phyloP scores from a whole-genome alignment of 2,113 vertebrate genomes.

The Anhinga anhinga region DNA sequence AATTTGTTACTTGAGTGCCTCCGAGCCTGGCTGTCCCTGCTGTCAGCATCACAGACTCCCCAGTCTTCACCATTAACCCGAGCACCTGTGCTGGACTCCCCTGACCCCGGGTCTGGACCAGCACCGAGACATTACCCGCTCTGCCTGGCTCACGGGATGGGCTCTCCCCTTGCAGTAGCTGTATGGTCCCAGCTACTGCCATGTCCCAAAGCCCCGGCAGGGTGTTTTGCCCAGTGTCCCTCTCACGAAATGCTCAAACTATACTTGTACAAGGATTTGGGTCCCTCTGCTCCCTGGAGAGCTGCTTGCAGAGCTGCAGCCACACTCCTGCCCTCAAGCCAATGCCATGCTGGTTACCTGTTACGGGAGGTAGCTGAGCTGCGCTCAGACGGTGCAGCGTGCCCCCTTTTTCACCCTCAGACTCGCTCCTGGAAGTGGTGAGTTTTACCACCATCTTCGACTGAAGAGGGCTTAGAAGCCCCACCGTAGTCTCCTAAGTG shows the following conservation, averaged over 20 bases:
- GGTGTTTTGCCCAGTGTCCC: not conserved
- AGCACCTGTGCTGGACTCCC: not conserved
- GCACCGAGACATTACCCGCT: accelerated
- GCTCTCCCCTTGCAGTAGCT: not conserved
- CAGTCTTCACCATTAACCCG: not conserved
- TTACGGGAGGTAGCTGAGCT: not conserved
- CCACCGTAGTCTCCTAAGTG: accelerated
- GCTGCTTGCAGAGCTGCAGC: not conserved
- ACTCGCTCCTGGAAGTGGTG: not conserved
- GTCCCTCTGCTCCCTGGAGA: not conserved
- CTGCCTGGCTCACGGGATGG: accelerated
- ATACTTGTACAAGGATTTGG: no score
- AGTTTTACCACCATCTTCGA: not conserved
- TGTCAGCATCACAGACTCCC: not conserved
- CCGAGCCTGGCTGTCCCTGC: not conserved
- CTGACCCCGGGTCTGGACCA: not conserved
- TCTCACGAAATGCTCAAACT: not conserved
- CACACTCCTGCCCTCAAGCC: not conserved
- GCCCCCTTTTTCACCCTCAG: not conserved
- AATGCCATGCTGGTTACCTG: accelerated
- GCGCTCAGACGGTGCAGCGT: accelerated
- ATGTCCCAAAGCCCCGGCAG: accelerated
- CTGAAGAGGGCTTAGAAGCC: not conserved
- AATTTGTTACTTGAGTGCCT: slow-evolving; percentile 84
- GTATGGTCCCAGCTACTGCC: not conserved